A percentile compares a stretch with the other conserved stretches of the same genome.
Conservation (phyloP, 2,797 vertebrate species). For the Oryzias sinensis region DNA sequence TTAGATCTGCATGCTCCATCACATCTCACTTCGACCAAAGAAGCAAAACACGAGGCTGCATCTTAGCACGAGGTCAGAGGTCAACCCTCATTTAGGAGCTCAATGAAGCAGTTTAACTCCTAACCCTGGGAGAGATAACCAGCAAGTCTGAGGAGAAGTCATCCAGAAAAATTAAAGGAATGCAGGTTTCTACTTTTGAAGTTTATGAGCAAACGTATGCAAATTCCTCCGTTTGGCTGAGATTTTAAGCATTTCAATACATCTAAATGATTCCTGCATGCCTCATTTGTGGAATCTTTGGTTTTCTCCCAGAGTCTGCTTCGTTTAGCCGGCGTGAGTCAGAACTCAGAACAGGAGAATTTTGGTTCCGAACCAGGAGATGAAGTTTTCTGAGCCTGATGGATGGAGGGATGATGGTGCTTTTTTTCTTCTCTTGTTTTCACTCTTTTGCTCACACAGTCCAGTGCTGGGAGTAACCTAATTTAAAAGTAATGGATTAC, state of each 20-base stretch:
- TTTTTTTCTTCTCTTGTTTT: no score
- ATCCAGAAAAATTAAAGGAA: conserved; percentile 52
- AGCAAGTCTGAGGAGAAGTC: conserved; percentile 27
- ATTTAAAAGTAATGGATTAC: no score
- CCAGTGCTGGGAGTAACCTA: no score
- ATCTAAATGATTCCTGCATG: no score
- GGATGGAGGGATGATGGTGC: no score
- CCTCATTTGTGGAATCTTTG: no score
- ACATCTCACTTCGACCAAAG: conserved; percentile 21
- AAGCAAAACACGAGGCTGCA: conserved; percentile 21
- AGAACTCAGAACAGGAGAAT: no score
- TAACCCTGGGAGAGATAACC: conserved; percentile 31
- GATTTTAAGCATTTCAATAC: neutral
- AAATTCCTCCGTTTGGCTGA: neutral
- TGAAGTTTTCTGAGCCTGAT: no score
- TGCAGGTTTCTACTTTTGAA: conserved; percentile 25
- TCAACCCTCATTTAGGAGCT: conserved; percentile 49
- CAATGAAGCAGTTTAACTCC: conserved; percentile 48
- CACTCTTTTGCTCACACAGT: no score
- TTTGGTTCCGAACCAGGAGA: no score
- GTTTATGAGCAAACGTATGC: conserved; percentile 12
- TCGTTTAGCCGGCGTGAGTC: no score
- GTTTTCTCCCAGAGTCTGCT: no score
- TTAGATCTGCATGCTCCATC: conserved; percentile 20
- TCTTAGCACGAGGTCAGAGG: conserved; percentile 49